Base-by-base conservation (phyloP, 1,140 invertebrate genomes). In the Drosophila arizonae region DNA sequence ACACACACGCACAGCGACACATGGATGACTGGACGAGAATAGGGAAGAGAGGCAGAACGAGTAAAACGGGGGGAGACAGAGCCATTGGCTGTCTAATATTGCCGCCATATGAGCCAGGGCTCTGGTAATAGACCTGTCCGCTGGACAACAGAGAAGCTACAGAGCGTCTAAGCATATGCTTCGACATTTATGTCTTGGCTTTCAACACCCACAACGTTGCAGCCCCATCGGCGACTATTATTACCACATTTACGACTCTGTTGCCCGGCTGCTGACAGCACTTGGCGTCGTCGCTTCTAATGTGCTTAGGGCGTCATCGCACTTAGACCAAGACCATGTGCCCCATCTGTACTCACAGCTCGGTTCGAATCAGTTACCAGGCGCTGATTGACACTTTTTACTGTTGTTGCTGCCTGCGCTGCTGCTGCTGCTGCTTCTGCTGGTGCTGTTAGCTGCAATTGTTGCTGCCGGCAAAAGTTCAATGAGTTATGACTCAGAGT, bases 321-420 rank as follows among this genome's bases (percentile, higher is more conserved):
- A 64, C 67, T 64, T 48, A 36, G 13, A 10, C 36, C 36, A 39
- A 39, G 10, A 39, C 3, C 45, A 67, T 62, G 36, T 26, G 8
- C 11, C 21, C 17, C 10, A n/a, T 26, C 21, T 28, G 24, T 36
- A 39, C 24, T 10, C 41, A 13, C 13, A 45, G 43, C 43, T 45
- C 15, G 21, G 46, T 17, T 13, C 33, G 26, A 24, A 36, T 60
- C 65, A 52, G 56, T 52, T 55, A 63, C 58, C 28, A 54, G 58
- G 21, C 77, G 65, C 74, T 84, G 81, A 84, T 84, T 84, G 81
- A 85, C 81, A 86, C 70, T 84, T 84, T 84, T 85, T 85, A 84
- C 36, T 84, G 62, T 61, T 72, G 75, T 48, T 58, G 55, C 57
- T 36, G 36, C 46, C 39, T 56, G 54, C 39, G 48, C 55, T 75